Evolutionary conservation across 2,888 invertebrate species (phyloP).

Genomic region (Aleiodes alternator): DNA sequence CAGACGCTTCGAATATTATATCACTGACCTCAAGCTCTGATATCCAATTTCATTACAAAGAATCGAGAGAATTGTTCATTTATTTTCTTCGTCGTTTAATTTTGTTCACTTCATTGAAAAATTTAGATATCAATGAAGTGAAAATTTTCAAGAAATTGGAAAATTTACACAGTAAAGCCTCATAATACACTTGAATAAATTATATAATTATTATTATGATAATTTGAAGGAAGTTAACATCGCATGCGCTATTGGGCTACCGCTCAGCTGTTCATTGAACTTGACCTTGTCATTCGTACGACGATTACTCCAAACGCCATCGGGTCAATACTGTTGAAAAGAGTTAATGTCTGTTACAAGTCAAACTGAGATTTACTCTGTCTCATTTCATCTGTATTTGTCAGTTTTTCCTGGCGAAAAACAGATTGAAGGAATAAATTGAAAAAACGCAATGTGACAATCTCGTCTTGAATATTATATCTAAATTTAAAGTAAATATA

Average conservation of each 20-base stretch:
- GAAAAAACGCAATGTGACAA: too few species aligned
- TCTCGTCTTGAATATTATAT: too few species aligned
- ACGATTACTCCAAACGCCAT: not conserved
- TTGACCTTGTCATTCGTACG: conserved; percentile 38
- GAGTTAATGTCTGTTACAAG: not conserved
- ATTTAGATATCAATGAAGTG: too few species aligned
- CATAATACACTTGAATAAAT: conserved; percentile 5
- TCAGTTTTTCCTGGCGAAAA: too few species aligned
- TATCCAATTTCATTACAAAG: not conserved
- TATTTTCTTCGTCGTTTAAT: not conserved
- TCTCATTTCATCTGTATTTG: too few species aligned
- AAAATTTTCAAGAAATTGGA: not conserved
- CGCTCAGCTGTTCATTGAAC: conserved; percentile 42
- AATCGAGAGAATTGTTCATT: too few species aligned
- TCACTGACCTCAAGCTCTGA: conserved; percentile 3
- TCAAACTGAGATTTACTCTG: not conserved
- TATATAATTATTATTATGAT: conserved; percentile 20
- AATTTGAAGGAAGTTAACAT: conserved; percentile 25
- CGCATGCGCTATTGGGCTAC: conserved; percentile 36
- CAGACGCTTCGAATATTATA: conserved; percentile 1
- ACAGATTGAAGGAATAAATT: too few species aligned
- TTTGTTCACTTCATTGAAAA: too few species aligned
- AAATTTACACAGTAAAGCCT: not conserved
- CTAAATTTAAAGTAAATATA: too few species aligned
- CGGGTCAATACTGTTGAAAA: conserved; percentile 3